A percentile compares a stretch with the other conserved stretches of the same genome.
phyloP scores from a whole-genome alignment of 2,888 invertebrate species.

The Drosophila infuscata region DNA sequence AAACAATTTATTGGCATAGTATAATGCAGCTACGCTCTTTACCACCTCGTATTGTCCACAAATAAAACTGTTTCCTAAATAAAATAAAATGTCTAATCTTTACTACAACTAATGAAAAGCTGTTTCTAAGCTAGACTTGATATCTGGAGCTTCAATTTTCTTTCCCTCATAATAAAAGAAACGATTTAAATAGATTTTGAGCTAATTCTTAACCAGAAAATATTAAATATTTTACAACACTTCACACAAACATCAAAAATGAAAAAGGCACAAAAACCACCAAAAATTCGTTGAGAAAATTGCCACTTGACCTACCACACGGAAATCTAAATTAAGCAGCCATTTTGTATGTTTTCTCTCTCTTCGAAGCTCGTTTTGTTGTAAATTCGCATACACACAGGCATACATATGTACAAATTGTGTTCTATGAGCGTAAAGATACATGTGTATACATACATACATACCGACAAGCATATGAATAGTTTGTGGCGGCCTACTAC shows the following conservation, averaged over 20 bases:
- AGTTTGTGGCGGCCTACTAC: neutral
- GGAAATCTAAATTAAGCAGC: constrained; percentile 73
- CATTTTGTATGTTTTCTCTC: constrained; percentile 46
- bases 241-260: neutral
- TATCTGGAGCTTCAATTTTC: neutral
- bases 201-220: neutral
- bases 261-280: no score
- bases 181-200: neutral
- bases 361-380: constrained; percentile 24
- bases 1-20: no score
- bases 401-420: neutral
- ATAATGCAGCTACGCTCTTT: no score
- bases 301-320: constrained; percentile 79
- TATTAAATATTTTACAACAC: neutral
- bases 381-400: neutral
- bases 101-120: neutral
- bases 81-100: neutral
- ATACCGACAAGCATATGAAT: neutral
- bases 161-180: neutral
- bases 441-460: neutral
- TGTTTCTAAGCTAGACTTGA: neutral
- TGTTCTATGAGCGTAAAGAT: neutral
- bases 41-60: no score
- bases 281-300: constrained; percentile 61
- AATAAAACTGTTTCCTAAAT: no score